phyloP scores from a whole-genome alignment of 1,140 invertebrate species.

The Drosophila jambulina region DNA sequence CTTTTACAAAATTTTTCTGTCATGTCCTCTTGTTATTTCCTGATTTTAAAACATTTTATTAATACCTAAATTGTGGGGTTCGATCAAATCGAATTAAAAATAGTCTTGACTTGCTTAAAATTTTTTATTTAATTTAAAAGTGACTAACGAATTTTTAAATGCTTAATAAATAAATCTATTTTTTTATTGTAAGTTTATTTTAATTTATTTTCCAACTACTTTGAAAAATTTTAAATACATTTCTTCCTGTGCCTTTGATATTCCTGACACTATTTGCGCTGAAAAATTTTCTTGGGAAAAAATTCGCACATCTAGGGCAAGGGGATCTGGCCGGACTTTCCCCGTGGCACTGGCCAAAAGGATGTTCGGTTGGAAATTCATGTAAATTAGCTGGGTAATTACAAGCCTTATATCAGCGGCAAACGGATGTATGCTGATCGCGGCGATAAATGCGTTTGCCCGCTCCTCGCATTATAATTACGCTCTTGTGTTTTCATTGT shows the following conservation, averaged over 20 bases:
- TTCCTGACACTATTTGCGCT: constrained; percentile 64
- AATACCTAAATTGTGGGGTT: background rate
- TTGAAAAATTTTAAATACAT: background rate
- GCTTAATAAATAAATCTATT: background rate
- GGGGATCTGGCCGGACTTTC: constrained; percentile 13
- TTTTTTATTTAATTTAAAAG: background rate
- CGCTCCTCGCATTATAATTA: constrained; percentile 80
- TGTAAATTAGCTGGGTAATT: constrained; percentile 78
- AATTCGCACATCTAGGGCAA: background rate
- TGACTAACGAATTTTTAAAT: background rate
- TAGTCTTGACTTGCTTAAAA: background rate
- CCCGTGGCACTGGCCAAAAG: constrained; percentile 40
- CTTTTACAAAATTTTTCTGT: too few species aligned
- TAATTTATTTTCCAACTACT: too few species aligned
- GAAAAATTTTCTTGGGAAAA: constrained; percentile 69
- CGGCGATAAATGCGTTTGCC: constrained; percentile 73
- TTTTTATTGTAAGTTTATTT: background rate
- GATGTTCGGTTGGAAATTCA: constrained; percentile 71
- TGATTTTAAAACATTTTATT: background rate
- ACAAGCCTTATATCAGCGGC: constrained; percentile 54
- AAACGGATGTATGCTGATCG: constrained; percentile 76
- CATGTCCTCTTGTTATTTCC: background rate
- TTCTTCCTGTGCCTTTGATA: background rate
- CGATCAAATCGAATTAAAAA: background rate
- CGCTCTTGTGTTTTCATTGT: constrained; percentile 53